phyloP scores from a whole-genome alignment of 2,113 vertebrate species.

The Bungarus multicinctus region DNA sequence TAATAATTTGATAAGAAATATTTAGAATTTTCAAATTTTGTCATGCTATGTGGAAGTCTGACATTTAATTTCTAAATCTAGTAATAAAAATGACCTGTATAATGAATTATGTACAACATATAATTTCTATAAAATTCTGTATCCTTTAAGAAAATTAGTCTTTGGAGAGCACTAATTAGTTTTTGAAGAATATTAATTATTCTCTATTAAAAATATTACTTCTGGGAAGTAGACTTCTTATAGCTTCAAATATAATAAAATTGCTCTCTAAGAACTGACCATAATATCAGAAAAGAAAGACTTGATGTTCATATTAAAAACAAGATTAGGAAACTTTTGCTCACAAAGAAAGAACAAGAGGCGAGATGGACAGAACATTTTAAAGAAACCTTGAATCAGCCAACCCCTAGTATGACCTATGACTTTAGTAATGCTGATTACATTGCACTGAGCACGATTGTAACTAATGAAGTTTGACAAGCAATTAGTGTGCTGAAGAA shows the following conservation, averaged over 20 bases:
- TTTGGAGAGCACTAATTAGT: conserved; percentile 68
- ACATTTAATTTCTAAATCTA: conserved; percentile 51
- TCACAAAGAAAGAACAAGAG: not conserved
- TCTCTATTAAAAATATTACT: conserved; percentile 58
- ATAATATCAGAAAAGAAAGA: conserved; percentile 51
- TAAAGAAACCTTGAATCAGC: not conserved
- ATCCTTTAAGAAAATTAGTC: conserved; percentile 63
- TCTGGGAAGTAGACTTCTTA: conserved; percentile 60
- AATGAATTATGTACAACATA: conserved; percentile 59
- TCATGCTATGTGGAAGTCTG: conserved; percentile 55
- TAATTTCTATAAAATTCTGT: conserved; percentile 60
- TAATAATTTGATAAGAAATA: not conserved
- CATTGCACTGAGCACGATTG: not conserved
- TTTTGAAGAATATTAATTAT: conserved; percentile 70
- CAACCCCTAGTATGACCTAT: not conserved
- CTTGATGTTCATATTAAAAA: not conserved
- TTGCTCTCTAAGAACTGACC: conserved; percentile 62
- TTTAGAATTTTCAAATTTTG: conserved; percentile 40
- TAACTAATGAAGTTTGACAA: not conserved
- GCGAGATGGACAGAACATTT: not conserved
- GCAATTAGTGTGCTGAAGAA: not conserved
- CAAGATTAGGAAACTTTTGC: not conserved
- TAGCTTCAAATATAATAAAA: conserved; percentile 68
- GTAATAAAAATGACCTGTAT: conserved; percentile 66
- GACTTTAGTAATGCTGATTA: not conserved